These are phyloP conservation scores for Chelonoidis abingdonii DNA, from an alignment of 2,113 vertebrate species.

Conservation along the genomic window DNA sequence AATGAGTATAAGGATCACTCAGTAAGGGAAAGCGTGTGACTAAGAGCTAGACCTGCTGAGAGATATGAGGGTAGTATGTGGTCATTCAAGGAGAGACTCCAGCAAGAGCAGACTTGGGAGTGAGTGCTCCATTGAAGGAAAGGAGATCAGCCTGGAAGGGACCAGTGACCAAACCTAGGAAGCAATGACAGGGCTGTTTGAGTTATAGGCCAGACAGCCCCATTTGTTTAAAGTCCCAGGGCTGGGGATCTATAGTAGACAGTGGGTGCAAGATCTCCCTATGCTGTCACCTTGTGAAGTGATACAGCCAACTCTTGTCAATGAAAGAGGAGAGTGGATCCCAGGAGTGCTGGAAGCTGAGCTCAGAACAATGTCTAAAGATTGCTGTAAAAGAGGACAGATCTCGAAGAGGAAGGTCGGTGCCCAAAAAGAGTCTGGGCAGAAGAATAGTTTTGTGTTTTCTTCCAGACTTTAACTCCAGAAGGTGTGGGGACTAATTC, in stretches of 20 bases:
- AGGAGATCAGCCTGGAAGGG: not conserved
- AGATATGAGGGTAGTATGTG: not conserved
- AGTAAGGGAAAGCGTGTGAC: not conserved
- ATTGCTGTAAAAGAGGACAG: not conserved
- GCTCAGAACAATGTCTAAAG: not conserved
- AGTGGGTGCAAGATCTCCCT: not conserved
- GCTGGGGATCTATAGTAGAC: not conserved
- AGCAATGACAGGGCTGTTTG: not conserved
- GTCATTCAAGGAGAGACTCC: not conserved
- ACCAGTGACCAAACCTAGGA: not conserved
- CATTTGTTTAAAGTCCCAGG: not conserved
- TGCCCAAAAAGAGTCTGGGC: not conserved
- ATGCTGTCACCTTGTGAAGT: not conserved
- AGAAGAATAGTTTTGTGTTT: not conserved
- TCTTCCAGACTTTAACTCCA: not conserved
- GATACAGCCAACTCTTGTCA: not conserved
- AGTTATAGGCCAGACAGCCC: not conserved
- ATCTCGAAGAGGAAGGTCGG: not conserved
- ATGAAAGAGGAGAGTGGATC: not conserved
- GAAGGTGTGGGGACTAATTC: not conserved
- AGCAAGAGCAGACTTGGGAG: not conserved
- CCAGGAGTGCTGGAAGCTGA: not conserved
- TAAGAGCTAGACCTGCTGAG: not conserved
- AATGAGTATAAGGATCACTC: not conserved
- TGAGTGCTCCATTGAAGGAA: not conserved